These are phyloP conservation scores for Euwallacea similis DNA, from an alignment of 1,140 invertebrate genomes.

Conservation along the genomic window DNA sequence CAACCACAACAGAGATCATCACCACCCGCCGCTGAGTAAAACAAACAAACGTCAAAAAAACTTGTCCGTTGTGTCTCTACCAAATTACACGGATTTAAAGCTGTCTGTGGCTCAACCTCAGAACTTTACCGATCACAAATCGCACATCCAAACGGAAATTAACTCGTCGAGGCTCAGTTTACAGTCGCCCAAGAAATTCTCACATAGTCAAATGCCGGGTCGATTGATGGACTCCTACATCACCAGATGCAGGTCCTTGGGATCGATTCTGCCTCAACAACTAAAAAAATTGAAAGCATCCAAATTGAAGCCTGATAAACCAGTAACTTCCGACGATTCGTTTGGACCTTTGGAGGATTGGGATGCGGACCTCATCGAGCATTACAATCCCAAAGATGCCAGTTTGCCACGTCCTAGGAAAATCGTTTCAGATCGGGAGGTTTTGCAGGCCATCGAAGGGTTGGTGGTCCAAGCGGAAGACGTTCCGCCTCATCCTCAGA, in stretches of 20 bases:
- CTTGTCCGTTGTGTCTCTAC: constrained; percentile 56
- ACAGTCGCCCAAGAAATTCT: constrained; percentile 47
- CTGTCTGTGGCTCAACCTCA: constrained; percentile 46
- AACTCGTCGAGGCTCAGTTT: constrained; percentile 46
- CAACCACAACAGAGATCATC: constrained; percentile 45
- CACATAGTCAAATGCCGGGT: constrained; percentile 40
- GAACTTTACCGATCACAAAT: constrained; percentile 18
- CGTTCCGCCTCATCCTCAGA: constrained; percentile 38
- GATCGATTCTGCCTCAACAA: constrained; percentile 53
- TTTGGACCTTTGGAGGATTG: constrained; percentile 56
- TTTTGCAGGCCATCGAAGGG: constrained; percentile 48
- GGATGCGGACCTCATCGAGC: constrained; percentile 53
- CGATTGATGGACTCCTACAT: constrained; percentile 52
- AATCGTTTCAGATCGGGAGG: constrained; percentile 34
- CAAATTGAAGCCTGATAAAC: constrained; percentile 46
- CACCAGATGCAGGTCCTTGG: constrained; percentile 53
- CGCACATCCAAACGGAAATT: constrained; percentile 4
- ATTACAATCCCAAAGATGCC: constrained; percentile 53
- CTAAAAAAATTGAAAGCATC: constrained; percentile 48
- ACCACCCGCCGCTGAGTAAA: constrained; percentile 38
- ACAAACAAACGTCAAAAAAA: constrained; percentile 45
- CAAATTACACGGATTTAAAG: constrained; percentile 58
- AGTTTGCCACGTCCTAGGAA: constrained; percentile 50
- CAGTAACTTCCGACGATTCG: constrained; percentile 54
- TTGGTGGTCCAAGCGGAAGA: constrained; percentile 46